phyloP scores from a whole-genome alignment of 2,113 vertebrate genomes.

The Sisor rabdophorus region DNA sequence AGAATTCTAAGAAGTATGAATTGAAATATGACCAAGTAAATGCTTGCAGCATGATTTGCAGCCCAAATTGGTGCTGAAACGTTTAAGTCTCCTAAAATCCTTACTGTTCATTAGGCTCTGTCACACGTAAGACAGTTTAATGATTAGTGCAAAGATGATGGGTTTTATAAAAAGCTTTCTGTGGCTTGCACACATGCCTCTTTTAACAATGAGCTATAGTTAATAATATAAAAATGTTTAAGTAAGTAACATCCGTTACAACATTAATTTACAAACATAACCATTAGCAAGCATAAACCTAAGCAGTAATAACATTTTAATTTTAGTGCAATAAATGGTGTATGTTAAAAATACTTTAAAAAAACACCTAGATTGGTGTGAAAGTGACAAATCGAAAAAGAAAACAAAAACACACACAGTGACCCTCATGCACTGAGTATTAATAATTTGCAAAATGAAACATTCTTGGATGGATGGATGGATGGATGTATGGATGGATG shows the following conservation, averaged over 20 bases:
- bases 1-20: not conserved
- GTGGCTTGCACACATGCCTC: not conserved
- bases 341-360: not conserved
- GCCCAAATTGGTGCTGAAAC: not conserved
- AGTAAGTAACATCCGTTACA: not conserved
- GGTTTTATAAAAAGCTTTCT: conserved; percentile 4
- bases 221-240: not conserved
- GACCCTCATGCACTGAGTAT: too few relatives aligned
- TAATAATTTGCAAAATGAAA: too few relatives aligned
- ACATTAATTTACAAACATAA: not conserved
- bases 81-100: conserved; percentile 8
- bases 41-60: not conserved
- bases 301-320: not conserved
- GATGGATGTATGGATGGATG: too few relatives aligned
- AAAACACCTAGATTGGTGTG: not conserved
- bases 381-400: not conserved
- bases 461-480: too few relatives aligned
- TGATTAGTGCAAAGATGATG: conserved; percentile 13
- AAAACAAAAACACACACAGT: too few relatives aligned
- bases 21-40: not conserved
- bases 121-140: conserved; percentile 6
- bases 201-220: not conserved
- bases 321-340: not conserved
- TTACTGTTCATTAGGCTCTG: conserved; percentile 3
- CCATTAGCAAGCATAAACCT: not conserved